Evolutionary conservation across 2,888 invertebrate genomes (phyloP).

Genomic region (Sinodicranocentrus sp.): DNA sequence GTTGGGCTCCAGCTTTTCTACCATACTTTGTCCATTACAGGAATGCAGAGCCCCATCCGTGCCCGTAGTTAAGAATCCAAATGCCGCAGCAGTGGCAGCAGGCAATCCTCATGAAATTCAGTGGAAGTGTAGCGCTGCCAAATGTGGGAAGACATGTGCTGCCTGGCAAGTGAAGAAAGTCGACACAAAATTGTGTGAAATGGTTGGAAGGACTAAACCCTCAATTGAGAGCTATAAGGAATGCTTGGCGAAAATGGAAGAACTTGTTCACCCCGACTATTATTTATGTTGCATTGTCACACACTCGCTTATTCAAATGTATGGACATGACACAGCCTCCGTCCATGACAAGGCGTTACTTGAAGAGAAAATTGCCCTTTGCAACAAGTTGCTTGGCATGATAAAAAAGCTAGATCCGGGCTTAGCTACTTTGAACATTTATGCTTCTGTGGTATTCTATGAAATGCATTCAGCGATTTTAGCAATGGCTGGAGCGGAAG

Average conservation of each 20-base stretch:
- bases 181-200: constrained; percentile 73
- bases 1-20: constrained; percentile 75
- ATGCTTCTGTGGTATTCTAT: constrained; percentile 87
- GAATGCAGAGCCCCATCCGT: constrained; percentile 68
- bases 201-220: constrained; percentile 72
- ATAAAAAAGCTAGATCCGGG: constrained; percentile 78
- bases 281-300: constrained; percentile 90
- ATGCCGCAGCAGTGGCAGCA: constrained; percentile 26
- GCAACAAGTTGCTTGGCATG: constrained; percentile 78
- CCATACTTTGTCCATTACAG: constrained; percentile 73
- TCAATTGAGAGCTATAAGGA: constrained; percentile 78
- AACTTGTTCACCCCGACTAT: constrained; percentile 90
- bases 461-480: constrained; percentile 81
- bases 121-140: constrained; percentile 73
- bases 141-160: constrained; percentile 73
- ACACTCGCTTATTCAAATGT: constrained; percentile 89
- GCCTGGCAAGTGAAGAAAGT: constrained; percentile 76
- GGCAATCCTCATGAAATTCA: constrained; percentile 62
- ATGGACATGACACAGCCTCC: constrained; percentile 82
- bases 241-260: constrained; percentile 85
- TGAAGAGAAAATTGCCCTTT: constrained; percentile 75
- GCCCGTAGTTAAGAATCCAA: constrained; percentile 41
- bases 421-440: constrained; percentile 82
- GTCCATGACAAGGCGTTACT: constrained; percentile 68
- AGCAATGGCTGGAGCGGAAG: constrained; percentile 76